Conservation (phyloP, 1,140 invertebrate species). For the Leucophenga varia region DNA sequence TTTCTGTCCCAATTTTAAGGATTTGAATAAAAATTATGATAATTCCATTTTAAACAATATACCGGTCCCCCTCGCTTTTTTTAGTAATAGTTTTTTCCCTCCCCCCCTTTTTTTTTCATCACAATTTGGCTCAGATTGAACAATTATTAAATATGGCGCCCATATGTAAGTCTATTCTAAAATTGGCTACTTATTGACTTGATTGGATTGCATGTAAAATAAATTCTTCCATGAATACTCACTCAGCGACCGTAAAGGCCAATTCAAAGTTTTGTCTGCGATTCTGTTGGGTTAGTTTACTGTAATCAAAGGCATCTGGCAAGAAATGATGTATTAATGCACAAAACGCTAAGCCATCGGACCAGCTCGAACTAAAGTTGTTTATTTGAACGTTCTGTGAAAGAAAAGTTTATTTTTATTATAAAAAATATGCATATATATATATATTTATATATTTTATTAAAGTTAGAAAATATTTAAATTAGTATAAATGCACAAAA, state of each 20-base stretch:
- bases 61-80: no score
- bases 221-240: slow-evolving; percentile 59
- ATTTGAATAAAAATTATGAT: no score
- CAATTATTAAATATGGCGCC: not conserved
- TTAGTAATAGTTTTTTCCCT: no score
- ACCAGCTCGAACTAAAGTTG: slow-evolving; percentile 96
- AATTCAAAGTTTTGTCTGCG: slow-evolving; percentile 92
- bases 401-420: no score
- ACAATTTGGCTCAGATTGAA: no score
- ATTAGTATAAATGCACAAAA: no score
- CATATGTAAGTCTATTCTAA: not conserved
- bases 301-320: slow-evolving; percentile 94
- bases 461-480: no score
- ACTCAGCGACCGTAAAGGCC: slow-evolving; percentile 97
- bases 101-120: no score
- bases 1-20: no score
- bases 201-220: not conserved
- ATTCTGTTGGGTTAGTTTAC: slow-evolving; percentile 80
- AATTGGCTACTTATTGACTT: not conserved
- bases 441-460: no score
- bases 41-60: no score
- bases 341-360: slow-evolving; percentile 94
- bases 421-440: no score
- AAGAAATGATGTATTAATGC: slow-evolving; percentile 94
- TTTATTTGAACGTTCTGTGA: slow-evolving; percentile 83